phyloP scores from a whole-genome alignment of 92 coral and sea anemone species.

The Isaurus tuberculatus region DNA sequence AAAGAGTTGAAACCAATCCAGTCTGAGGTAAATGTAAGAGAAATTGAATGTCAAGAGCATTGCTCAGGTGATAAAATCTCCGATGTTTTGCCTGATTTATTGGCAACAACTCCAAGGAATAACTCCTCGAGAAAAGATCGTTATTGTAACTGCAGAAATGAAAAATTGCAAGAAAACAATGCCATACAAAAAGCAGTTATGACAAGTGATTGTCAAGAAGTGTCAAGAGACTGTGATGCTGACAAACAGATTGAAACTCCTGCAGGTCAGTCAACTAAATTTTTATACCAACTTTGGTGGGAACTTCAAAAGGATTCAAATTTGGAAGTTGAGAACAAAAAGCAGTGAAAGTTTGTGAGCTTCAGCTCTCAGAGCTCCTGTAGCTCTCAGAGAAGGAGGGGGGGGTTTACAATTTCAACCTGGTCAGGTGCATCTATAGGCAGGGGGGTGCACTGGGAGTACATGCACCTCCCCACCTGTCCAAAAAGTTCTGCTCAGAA shows the following conservation, averaged over 20 bases:
- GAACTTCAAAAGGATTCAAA: not conserved
- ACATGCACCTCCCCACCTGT: too few species aligned
- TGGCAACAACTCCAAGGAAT: not conserved
- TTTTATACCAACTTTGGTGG: not conserved
- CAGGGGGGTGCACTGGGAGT: too few species aligned
- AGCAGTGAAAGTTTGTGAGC: too few species aligned
- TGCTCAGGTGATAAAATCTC: not conserved
- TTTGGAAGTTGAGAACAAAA: too few species aligned
- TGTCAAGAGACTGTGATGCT: not conserved
- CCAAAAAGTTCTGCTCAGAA: too few species aligned
- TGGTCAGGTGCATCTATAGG: too few species aligned
- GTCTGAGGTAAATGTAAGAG: not conserved
- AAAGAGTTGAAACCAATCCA: not conserved
- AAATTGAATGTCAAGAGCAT: slow-evolving; percentile 1
- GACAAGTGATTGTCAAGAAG: not conserved
- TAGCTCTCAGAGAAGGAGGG: too few species aligned
- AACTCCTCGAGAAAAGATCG: not conserved
- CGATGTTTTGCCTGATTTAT: slow-evolving; percentile 5
- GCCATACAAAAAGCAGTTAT: not conserved
- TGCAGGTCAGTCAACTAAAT: not conserved
- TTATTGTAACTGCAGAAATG: not conserved
- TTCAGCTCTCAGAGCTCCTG: too few species aligned
- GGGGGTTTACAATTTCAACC: too few species aligned
- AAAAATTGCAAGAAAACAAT: not conserved
- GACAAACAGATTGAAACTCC: not conserved